Evolutionary conservation across 2,113 vertebrate genomes (phyloP).

Genomic region (Leptobrachium leishanense): DNA sequence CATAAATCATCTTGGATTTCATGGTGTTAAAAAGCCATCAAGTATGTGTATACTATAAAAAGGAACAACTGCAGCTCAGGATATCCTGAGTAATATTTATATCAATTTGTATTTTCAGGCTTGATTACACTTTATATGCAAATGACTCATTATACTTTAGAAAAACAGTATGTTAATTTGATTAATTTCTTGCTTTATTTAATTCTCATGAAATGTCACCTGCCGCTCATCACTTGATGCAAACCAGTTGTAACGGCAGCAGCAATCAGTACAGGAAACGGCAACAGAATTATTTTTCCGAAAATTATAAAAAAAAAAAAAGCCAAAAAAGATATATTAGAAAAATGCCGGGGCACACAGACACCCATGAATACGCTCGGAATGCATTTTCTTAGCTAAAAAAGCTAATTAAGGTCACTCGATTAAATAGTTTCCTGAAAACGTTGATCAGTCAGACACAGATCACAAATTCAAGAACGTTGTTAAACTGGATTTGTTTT

Average conservation of each 20-base stretch:
- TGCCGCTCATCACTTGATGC: conserved; percentile 69
- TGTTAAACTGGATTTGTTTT: conserved; percentile 36
- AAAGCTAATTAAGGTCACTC: conserved; percentile 52
- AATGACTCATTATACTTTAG: conserved; percentile 64
- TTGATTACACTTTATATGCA: conserved; percentile 66
- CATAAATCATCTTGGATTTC: conserved; percentile 47
- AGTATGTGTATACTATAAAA: conserved; percentile 34
- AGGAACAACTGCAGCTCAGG: conserved; percentile 50
- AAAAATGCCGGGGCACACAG: conserved; percentile 19
- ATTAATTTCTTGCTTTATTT: conserved; percentile 68
- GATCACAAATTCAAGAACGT: conserved; percentile 30
- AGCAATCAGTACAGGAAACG: conserved; percentile 57
- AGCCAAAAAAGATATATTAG: conserved; percentile 9
- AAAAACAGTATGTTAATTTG: conserved; percentile 69
- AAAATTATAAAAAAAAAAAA: conserved; percentile 10
- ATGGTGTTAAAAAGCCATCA: conserved; percentile 42
- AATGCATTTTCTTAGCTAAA: conserved; percentile 47
- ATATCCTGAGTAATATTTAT: conserved; percentile 55
- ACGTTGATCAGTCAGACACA: conserved; percentile 22
- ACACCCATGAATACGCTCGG: conserved; percentile 55
- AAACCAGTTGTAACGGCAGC: conserved; percentile 56
- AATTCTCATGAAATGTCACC: conserved; percentile 69
- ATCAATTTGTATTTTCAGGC: conserved; percentile 63
- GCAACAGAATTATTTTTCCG: conserved; percentile 62
- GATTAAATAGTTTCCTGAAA: conserved; percentile 49